Evolutionary conservation across 2,888 invertebrate genomes (phyloP).

Genomic region (Calameuta idolon): DNA sequence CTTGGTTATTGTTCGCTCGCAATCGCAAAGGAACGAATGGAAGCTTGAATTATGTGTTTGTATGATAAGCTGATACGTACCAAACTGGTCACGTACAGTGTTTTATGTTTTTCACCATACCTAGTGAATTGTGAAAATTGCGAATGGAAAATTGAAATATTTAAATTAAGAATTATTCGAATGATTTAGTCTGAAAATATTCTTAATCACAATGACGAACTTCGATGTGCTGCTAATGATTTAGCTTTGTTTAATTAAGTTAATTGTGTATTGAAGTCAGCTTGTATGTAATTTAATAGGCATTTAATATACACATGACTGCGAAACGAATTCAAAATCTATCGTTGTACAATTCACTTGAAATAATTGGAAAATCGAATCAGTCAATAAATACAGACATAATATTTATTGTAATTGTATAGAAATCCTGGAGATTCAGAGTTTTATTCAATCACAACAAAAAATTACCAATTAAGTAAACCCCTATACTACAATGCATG

Average conservation of each 20-base stretch:
- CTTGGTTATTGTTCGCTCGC: not conserved
- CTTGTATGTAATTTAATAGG: not conserved
- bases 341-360: not conserved
- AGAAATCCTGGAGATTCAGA: too few relatives aligned
- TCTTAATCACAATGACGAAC: not conserved
- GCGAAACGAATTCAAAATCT: not conserved
- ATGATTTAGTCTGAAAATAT: not conserved
- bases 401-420: not conserved
- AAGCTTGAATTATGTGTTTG: constrained; percentile 8
- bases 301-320: not conserved
- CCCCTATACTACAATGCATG: too few relatives aligned
- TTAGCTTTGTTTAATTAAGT: not conserved
- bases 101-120: not conserved
- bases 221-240: not conserved
- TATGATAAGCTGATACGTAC: constrained; percentile 8
- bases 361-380: not conserved
- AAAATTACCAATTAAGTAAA: too few relatives aligned
- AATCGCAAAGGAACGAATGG: constrained; percentile 4
- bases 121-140: not conserved
- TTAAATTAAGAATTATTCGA: not conserved
- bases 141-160: not conserved
- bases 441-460: too few relatives aligned
- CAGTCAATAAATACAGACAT: not conserved
- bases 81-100: not conserved
- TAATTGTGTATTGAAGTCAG: not conserved